Evolutionary conservation across 2,888 invertebrate species (phyloP), one percentile per base, ranked within the genome.

Genomic region (Petrophora chlorosata): DNA sequence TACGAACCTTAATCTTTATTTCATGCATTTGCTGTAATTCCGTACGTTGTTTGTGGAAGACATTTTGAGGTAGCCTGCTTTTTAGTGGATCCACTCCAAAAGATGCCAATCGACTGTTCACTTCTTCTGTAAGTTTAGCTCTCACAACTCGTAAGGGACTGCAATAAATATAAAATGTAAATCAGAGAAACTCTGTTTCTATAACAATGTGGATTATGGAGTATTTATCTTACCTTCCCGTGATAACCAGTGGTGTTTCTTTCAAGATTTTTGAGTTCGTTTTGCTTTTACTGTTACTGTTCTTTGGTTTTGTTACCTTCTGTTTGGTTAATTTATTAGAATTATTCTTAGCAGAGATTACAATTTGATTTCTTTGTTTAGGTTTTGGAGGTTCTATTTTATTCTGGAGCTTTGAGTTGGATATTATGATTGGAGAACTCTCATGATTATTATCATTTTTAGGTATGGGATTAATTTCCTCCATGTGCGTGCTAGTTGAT

Each of bases 11-110:
- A 28, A 90, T 76, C 67, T 91, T 88, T 2, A 91, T 64, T 62
- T 87, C 91, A 46, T 91, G 89, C 66, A 92, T 91, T 70, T 93
- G 92, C 50, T 87, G 90, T 25, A 94, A 70, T 46, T 91, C 90
- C 38, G 87, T 82, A 55, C 92, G 82, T 59, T 92, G 92, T 63
- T 92, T 92, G 45, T 90, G 84, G 63, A 90, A 94, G 7, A 92
- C 84, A 52, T 78, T 87, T 56, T 82, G 75, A 0, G 93, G 91
- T 56, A 94, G 73, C 39, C 92, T 91, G 26, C 81, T 87, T 90
- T 92, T 93, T 17, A 92, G 87, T 2, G 93, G 92, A 67, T 93
- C 93, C 12, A 94, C 90, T 8, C 94, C 94, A 34, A 93, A 78
- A 47, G 91, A 85, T 52, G 87, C 87, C 53, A 94, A 76, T 45